Conservation (phyloP, 2,888 invertebrate genomes). For the Leptothorax acervorum region DNA sequence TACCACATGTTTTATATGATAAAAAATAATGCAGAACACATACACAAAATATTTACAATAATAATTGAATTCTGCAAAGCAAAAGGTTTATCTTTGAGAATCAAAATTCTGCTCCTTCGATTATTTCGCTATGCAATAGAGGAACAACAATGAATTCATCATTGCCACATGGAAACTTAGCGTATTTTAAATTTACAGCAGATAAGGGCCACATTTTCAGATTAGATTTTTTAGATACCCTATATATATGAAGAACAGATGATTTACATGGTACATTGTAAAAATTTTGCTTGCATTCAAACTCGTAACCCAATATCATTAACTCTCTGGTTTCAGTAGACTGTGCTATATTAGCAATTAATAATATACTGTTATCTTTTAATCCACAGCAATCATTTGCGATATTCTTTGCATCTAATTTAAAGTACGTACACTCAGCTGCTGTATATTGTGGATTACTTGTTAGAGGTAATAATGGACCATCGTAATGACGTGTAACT, state of each 20-base stretch:
- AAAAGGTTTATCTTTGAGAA: not conserved
- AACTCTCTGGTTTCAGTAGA: not conserved
- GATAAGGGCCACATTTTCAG: not conserved
- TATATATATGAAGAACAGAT: conserved; percentile 9
- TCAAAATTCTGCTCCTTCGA: not conserved
- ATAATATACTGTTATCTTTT: not conserved
- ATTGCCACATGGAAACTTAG: not conserved
- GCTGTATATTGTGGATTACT: not conserved
- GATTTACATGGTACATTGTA: conserved; percentile 17
- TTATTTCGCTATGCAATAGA: not conserved
- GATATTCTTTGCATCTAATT: not conserved
- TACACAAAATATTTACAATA: conserved; percentile 11
- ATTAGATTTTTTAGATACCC: not conserved
- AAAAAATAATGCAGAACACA: too few species aligned
- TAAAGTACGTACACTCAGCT: not conserved
- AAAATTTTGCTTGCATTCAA: conserved; percentile 17
- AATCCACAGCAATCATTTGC: conserved; percentile 16
- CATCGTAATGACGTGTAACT: not conserved
- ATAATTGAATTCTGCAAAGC: not conserved
- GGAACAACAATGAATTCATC: not conserved
- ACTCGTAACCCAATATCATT: not conserved
- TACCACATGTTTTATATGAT: too few species aligned
- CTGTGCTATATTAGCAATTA: conserved; percentile 1
- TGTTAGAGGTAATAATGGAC: not conserved
- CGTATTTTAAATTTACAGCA: conserved; percentile 5